Evolutionary conservation across 2,888 invertebrate genomes (phyloP).

Genomic region (Capitulum mitella): DNA sequence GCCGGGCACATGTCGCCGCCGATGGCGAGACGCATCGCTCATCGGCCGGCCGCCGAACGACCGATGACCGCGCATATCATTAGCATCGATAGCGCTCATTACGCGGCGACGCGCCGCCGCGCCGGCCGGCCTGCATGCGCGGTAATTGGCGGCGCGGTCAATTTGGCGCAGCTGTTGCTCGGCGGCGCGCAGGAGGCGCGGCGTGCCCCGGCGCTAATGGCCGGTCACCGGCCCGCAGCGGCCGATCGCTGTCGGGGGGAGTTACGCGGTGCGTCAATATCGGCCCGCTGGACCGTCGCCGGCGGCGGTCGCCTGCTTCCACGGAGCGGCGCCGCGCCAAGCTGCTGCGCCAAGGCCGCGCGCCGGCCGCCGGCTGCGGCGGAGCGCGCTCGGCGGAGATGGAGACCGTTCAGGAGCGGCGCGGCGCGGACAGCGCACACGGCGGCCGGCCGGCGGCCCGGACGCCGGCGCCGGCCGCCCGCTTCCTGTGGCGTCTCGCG

Average conservation of each 20-base stretch:
- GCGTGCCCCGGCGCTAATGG: too few species aligned
- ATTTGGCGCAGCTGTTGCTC: background rate
- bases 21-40: too few species aligned
- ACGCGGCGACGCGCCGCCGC: background rate
- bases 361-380: background rate
- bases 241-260: too few species aligned
- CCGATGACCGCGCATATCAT: background rate
- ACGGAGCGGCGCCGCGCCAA: too few species aligned
- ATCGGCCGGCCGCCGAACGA: background rate
- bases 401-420: too few species aligned
- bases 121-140: background rate
- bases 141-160: background rate
- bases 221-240: too few species aligned
- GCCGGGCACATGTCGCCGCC: too few species aligned
- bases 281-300: too few species aligned
- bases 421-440: background rate
- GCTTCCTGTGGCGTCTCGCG: background rate
- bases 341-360: background rate
- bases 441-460: too few species aligned
- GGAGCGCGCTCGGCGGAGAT: background rate
- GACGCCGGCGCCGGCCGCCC: background rate
- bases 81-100: background rate
- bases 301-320: too few species aligned
- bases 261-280: too few species aligned
- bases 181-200: background rate